A percentile compares a stretch with the other conserved stretches of the same genome.
These are phyloP conservation scores for Nudaria mundana DNA, from an alignment of 2,888 invertebrate genomes.

Conservation along the genomic window DNA sequence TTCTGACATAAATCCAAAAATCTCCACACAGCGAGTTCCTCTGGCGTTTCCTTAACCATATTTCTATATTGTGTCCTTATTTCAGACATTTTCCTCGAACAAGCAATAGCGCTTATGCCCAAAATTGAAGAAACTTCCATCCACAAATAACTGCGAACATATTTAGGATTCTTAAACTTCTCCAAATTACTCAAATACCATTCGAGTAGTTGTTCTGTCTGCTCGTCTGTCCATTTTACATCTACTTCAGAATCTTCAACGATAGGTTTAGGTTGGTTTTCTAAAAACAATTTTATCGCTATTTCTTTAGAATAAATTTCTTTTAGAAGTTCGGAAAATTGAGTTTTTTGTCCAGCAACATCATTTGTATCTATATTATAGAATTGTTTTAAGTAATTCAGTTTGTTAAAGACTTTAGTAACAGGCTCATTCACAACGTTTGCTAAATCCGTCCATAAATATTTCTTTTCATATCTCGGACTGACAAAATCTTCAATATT, in stretches of 20 bases:
- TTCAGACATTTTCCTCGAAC: conserved; percentile 71
- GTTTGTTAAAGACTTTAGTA: conserved; percentile 58
- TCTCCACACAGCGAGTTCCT: conserved; percentile 52
- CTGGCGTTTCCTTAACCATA: conserved; percentile 56
- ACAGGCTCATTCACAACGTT: conserved; percentile 50
- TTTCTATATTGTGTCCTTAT: conserved; percentile 62
- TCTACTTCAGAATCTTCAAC: conserved; percentile 33
- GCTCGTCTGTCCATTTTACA: conserved; percentile 55
- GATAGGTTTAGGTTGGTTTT: conserved; percentile 35
- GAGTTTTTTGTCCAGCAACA: conserved; percentile 31
- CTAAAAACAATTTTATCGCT: conserved; percentile 41
- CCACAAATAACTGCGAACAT: conserved; percentile 64
- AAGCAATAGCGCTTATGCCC: conserved; percentile 58
- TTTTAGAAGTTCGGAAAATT: conserved; percentile 43
- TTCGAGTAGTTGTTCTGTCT: conserved; percentile 53
- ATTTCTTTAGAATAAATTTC: conserved; percentile 52
- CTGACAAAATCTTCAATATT: conserved; percentile 64
- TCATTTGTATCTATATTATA: conserved; percentile 42
- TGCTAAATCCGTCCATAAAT: conserved; percentile 63
- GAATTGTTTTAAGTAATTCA: conserved; percentile 61
- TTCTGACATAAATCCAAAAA: conserved; percentile 67
- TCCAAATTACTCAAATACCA: conserved; percentile 71
- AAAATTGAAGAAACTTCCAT: conserved; percentile 58
- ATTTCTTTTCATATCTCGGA: conserved; percentile 64
- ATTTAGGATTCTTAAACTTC: conserved; percentile 71